These are phyloP conservation scores for Chamaea fasciata DNA, from an alignment of 2,113 vertebrate genomes.

Conservation along the genomic window DNA sequence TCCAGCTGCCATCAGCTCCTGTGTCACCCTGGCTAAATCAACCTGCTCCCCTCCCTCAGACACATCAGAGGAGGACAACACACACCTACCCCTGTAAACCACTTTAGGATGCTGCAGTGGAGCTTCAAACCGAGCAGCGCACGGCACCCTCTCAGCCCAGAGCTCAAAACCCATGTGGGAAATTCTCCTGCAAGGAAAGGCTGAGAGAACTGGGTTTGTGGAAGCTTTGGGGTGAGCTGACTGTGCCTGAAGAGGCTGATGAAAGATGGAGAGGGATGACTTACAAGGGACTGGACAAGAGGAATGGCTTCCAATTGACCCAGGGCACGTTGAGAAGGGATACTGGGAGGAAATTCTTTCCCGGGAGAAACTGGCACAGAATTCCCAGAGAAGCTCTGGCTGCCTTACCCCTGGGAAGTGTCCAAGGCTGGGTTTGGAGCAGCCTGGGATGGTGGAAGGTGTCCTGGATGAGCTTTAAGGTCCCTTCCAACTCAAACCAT, in stretches of 20 bases:
- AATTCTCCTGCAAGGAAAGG: too few relatives aligned
- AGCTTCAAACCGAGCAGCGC: neutral
- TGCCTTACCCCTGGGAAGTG: neutral
- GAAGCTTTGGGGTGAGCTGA: neutral
- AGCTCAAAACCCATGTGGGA: too few relatives aligned
- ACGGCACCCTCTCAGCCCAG: neutral
- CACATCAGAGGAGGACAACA: neutral
- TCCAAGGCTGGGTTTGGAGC: neutral
- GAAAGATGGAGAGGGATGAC: neutral
- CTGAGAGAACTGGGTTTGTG: neutral
- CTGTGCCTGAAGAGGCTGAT: neutral
- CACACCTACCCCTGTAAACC: neutral
- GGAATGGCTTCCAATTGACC: neutral
- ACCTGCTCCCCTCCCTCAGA: slow-evolving; percentile 4
- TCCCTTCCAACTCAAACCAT: neutral
- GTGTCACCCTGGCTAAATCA: slow-evolving; percentile 6
- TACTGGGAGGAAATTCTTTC: neutral
- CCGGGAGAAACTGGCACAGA: neutral
- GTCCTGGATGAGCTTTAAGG: neutral
- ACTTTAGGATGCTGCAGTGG: neutral
- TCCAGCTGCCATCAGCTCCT: neutral
- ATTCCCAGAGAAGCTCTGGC: neutral
- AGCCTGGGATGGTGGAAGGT: neutral
- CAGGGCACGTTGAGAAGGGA: too few relatives aligned
- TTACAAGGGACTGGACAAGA: neutral